Conservation (phyloP, 2,113 vertebrate genomes). For the Phaetusa simplex region DNA sequence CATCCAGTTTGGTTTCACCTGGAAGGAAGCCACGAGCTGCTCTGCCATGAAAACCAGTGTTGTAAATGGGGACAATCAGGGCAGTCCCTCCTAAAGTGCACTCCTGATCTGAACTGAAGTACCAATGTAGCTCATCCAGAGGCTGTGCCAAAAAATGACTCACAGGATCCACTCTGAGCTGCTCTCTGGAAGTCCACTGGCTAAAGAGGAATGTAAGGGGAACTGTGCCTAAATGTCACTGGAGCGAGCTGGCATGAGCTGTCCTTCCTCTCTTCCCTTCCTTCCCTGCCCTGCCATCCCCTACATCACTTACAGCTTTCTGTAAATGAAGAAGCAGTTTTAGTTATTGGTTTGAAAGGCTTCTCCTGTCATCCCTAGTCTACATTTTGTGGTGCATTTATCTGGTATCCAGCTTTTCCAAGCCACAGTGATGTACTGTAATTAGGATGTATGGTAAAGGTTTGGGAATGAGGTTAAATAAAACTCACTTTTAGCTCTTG, state of each 20-base stretch:
- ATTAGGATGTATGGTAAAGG: not conserved
- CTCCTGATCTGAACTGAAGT: not conserved
- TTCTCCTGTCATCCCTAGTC: not conserved
- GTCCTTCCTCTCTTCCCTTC: not conserved
- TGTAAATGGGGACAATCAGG: not conserved
- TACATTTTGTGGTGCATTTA: not conserved
- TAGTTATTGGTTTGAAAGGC: not conserved
- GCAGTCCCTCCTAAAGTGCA: not conserved
- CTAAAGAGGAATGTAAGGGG: not conserved
- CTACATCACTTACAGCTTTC: not conserved
- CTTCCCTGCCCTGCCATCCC: not conserved
- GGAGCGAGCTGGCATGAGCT: not conserved
- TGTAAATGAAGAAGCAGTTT: not conserved
- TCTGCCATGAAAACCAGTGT: not conserved
- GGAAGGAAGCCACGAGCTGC: not conserved
- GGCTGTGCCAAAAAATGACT: constrained; percentile 2
- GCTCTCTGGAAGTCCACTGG: not conserved
- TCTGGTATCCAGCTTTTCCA: not conserved
- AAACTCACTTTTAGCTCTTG: not conserved
- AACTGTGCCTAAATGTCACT: not conserved
- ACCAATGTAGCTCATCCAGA: not conserved
- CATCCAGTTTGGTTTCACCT: not conserved
- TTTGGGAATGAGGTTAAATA: constrained; percentile 4
- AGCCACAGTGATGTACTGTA: not conserved
- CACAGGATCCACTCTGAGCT: not conserved